phyloP scores from a whole-genome alignment of 2,888 invertebrate species.

The Chrysomela aeneicollis region DNA sequence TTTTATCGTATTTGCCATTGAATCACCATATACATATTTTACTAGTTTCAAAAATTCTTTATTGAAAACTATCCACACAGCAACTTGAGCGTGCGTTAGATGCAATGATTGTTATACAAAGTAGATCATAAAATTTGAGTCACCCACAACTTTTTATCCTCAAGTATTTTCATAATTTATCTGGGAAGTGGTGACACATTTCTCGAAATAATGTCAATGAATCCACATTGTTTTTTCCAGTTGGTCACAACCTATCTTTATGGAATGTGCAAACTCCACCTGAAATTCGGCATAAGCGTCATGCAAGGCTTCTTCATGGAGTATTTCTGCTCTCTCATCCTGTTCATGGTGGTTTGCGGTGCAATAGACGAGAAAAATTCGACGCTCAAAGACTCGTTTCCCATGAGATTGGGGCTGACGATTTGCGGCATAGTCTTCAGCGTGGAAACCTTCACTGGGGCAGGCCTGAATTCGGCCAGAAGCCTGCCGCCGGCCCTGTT shows the following conservation, averaged over 20 bases:
- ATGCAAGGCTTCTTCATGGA: constrained; percentile 37
- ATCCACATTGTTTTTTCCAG: constrained; percentile 10
- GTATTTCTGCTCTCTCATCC: constrained; percentile 7
- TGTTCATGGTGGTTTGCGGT: constrained; percentile 33
- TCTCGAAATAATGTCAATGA: neutral
- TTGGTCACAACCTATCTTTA: neutral
- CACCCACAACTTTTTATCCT: too few species aligned
- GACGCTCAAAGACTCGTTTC: constrained; percentile 25
- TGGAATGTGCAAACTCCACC: constrained; percentile 26
- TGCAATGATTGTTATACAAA: too few species aligned
- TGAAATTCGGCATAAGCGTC: constrained; percentile 9
- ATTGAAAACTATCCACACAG: too few species aligned
- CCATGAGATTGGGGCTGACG: constrained; percentile 25
- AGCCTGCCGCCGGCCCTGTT: constrained; percentile 31
- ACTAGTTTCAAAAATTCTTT: too few species aligned
- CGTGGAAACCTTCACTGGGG: constrained; percentile 28
- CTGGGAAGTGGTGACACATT: too few species aligned
- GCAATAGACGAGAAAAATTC: constrained; percentile 20
- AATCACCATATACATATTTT: too few species aligned
- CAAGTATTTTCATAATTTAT: too few species aligned
- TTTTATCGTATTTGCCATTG: too few species aligned
- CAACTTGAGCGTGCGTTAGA: too few species aligned
- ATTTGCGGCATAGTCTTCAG: constrained; percentile 27
- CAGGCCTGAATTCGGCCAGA: constrained; percentile 39
- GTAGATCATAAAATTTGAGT: too few species aligned